Percentiles rank a stretch among this genome's conserved stretches.
These are phyloP conservation scores for Pantherophis alleghaniensis DNA, from an alignment of 2,797 vertebrate genomes.

Conservation along the genomic window DNA sequence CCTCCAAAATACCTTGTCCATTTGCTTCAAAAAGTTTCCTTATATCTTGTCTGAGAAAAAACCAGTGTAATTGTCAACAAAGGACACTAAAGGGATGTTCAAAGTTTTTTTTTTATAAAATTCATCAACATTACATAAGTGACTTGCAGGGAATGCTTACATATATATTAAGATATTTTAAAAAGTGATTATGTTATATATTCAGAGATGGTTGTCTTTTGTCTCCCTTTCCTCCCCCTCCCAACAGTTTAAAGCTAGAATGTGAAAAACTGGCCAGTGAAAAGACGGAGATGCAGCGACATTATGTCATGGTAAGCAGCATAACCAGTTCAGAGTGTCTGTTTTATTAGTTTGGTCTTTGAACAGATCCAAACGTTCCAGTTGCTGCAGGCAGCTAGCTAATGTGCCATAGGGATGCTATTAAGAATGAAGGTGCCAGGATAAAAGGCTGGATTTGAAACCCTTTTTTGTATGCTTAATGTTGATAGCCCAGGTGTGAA, in stretches of 20 bases:
- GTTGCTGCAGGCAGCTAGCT: constrained; percentile 57
- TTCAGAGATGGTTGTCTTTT: constrained; percentile 49
- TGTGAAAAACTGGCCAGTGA: constrained; percentile 96
- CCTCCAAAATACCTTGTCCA: background rate
- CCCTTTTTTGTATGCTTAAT: constrained; percentile 29
- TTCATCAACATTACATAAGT: constrained; percentile 34
- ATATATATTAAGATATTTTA: constrained; percentile 24
- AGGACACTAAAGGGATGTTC: background rate
- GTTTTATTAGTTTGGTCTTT: constrained; percentile 56
- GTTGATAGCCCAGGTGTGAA: background rate
- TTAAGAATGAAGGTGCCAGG: constrained; percentile 45
- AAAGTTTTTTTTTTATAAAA: constrained; percentile 25
- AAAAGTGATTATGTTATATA: constrained; percentile 38
- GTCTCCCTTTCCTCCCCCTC: constrained; percentile 54
- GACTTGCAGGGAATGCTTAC: constrained; percentile 29
- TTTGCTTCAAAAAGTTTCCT: background rate
- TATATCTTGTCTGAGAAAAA: background rate
- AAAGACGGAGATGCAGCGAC: constrained; percentile 96
- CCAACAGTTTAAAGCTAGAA: constrained; percentile 89
- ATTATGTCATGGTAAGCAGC: constrained; percentile 95
- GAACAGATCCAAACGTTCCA: constrained; percentile 14
- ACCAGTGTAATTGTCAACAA: background rate
- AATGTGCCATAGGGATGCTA: constrained; percentile 16
- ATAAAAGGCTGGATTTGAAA: constrained; percentile 55
- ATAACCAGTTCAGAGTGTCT: constrained; percentile 61